Conservation (phyloP, 2,888 invertebrate species). For the Xylocampa areola region DNA sequence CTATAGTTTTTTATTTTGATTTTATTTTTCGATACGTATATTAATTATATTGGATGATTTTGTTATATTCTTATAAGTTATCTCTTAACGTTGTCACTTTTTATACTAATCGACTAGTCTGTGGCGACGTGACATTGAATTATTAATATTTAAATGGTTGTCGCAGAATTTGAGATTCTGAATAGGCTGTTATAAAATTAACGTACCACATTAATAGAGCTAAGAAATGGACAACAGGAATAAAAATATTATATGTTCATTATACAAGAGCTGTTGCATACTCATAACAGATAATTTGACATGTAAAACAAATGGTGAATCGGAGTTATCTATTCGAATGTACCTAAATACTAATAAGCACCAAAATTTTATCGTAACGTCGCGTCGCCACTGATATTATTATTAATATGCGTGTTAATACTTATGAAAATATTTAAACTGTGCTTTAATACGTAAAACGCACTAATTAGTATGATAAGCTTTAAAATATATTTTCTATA, state of each 20-base stretch:
- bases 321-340: too few relatives aligned
- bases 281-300: too few relatives aligned
- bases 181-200: neutral
- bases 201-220: constrained; percentile 3
- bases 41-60: constrained; percentile 24
- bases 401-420: constrained; percentile 32
- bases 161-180: neutral
- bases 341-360: too few relatives aligned
- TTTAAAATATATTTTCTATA: constrained; percentile 2
- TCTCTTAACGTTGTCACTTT: constrained; percentile 13
- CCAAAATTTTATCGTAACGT: too few relatives aligned
- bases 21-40: constrained; percentile 36
- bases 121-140: constrained; percentile 6
- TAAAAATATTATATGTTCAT: constrained; percentile 1
- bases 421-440: constrained; percentile 17
- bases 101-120: constrained; percentile 28
- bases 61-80: constrained; percentile 31
- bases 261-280: constrained; percentile 1
- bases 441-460: constrained; percentile 8
- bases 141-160: too few relatives aligned
- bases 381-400: constrained; percentile 13
- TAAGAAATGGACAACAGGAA: neutral
- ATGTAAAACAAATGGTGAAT: too few relatives aligned
- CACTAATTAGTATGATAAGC: constrained; percentile 33
- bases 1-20: constrained; percentile 33